Evolutionary conservation across 1,140 invertebrate species (phyloP).

Genomic region (Oppia nitens): DNA sequence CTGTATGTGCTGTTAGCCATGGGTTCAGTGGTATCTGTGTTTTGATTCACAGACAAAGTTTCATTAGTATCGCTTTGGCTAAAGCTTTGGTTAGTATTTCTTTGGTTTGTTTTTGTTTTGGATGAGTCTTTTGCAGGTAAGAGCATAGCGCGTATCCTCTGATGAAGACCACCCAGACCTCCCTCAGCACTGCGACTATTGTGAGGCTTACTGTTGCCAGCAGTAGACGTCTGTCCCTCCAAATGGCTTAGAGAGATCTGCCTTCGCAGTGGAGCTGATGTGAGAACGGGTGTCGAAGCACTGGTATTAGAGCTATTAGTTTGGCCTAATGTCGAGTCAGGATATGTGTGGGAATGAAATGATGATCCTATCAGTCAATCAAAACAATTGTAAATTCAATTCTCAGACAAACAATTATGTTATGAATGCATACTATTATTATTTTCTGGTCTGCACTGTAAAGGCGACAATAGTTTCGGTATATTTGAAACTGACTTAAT

Average conservation of each 20-base stretch:
- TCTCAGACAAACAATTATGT: neutral
- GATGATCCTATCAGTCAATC: neutral
- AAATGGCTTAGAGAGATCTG: constrained; percentile 2
- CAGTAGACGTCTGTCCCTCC: neutral
- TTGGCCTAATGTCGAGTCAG: neutral
- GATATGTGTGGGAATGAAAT: neutral
- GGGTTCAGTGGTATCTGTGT: neutral
- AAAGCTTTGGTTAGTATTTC: neutral
- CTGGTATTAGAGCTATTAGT: neutral
- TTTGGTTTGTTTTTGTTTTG: neutral
- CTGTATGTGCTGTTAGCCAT: constrained; percentile 5
- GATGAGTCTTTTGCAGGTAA: neutral
- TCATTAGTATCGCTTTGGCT: neutral
- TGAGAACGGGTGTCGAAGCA: neutral
- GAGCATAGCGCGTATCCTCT: constrained; percentile 3
- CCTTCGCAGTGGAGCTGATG: neutral
- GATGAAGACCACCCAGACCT: constrained; percentile 3
- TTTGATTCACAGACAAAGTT: neutral
- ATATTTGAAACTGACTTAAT: neutral
- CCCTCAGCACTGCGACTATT: neutral
- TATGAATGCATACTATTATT: neutral
- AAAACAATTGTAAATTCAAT: neutral
- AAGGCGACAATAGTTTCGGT: neutral
- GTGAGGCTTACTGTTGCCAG: neutral
- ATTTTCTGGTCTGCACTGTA: neutral